Base-by-base conservation (phyloP, 2,113 vertebrate species). In the Misgurnus mizolepis region DNA sequence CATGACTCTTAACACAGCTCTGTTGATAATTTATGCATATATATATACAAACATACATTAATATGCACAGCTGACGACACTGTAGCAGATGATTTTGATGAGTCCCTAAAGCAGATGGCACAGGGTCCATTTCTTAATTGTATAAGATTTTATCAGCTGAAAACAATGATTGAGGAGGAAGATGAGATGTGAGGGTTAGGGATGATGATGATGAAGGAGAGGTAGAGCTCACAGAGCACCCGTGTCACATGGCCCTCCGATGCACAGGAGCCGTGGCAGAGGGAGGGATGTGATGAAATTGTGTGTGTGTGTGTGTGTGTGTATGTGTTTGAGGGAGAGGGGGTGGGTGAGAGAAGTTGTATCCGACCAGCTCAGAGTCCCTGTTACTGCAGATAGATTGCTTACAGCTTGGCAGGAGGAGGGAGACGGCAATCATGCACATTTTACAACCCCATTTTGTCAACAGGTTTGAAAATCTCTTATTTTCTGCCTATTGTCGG, bases 371-470 rank as follows among this genome's bases (percentile, higher is more conserved):
- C 71, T 61, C 71, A 65, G 43, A 65, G 62, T 66, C 74, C 74
- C 61, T 50, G 61, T 66, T 55, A 65, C 61, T 50, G 3, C 61
- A 76, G 74, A 76, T 76, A 76, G 74, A 76, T 76, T 76, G 74
- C 74, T 18, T 45, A 76, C 61, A 75, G 43, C 72, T 75, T 75
- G 43, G 58, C 72, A 17, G 40, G 74, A 76, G 47, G 61, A 76
- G 74, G 61, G 61, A 66, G 47, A 76, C 62, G 34, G 81, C 40
- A 68, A 61, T 80, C 60, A 88, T 92, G 90, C 89, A 89, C 83
- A 90, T 92, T 80, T 87, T 91, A 78, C 89, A 89, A 55, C 84
- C 89, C 40, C 88, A 80, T 85, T 88, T 88, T 78, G 41, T 90
- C 82, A 83, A 91, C 86, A 85, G 88, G 85, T 91, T 85, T 86